phyloP scores from a whole-genome alignment of 2,888 invertebrate genomes.

The Nycteola revayana region DNA sequence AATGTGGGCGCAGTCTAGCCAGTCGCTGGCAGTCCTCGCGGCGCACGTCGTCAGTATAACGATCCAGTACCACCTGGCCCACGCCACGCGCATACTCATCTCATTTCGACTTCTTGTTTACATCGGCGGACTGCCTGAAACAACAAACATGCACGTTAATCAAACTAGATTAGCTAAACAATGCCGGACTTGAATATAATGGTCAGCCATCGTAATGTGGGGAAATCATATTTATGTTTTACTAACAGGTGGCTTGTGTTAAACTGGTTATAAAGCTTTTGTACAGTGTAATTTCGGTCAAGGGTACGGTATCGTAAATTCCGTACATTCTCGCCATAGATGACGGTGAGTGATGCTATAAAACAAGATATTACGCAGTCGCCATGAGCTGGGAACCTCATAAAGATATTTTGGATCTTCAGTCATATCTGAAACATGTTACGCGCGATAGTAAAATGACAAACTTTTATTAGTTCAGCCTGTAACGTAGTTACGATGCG shows the following conservation, averaged over 20 bases:
- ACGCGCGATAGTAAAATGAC: constrained; percentile 14
- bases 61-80: constrained; percentile 80
- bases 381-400: constrained; percentile 21
- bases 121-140: constrained; percentile 77
- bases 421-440: constrained; percentile 15
- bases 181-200: constrained; percentile 40
- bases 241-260: constrained; percentile 44
- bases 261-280: constrained; percentile 38
- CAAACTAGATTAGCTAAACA: constrained; percentile 54
- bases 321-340: constrained; percentile 20
- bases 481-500: constrained; percentile 3
- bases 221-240: constrained; percentile 46
- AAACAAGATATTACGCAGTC: constrained; percentile 29
- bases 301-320: constrained; percentile 40
- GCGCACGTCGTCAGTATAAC: constrained; percentile 76
- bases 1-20: constrained; percentile 94
- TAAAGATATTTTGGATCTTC: constrained; percentile 22
- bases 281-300: constrained; percentile 41
- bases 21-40: constrained; percentile 84
- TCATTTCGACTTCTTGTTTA: constrained; percentile 77
- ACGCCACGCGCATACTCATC: constrained; percentile 81
- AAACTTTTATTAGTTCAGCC: constrained; percentile 13
- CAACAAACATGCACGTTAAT: constrained; percentile 59
- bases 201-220: constrained; percentile 20
- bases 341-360: constrained; percentile 17